Conservation (phyloP, 2,113 vertebrate species). For the Illadopsis cleaveri region DNA sequence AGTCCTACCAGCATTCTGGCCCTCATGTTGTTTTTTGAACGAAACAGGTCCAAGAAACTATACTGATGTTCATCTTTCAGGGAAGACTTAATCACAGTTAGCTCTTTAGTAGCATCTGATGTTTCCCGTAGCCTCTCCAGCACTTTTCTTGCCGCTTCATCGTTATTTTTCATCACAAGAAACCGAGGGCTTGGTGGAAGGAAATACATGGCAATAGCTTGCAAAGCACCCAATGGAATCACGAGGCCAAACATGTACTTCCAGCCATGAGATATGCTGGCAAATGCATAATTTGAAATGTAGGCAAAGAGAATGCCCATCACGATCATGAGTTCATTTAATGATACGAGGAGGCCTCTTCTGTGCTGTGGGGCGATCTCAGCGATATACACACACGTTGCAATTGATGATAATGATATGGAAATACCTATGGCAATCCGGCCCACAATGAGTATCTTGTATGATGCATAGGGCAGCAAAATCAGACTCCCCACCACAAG, state of each 20-base stretch:
- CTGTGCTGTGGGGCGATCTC: conserved; percentile 90
- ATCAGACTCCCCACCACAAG: conserved; percentile 82
- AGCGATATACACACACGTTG: conserved; percentile 91
- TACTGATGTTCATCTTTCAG: conserved; percentile 89
- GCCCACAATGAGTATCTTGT: conserved; percentile 80
- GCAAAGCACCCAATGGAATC: conserved; percentile 84
- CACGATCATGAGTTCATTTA: conserved; percentile 94
- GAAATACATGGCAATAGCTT: conserved; percentile 83
- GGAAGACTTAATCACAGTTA: conserved; percentile 82
- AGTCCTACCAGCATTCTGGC: conserved; percentile 85
- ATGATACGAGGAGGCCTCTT: conserved; percentile 88
- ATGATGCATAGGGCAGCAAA: conserved; percentile 77
- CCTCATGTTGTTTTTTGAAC: conserved; percentile 88
- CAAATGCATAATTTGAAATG: conserved; percentile 87
- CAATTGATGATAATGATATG: conserved; percentile 88
- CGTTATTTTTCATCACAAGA: conserved; percentile 82
- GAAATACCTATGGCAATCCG: conserved; percentile 87
- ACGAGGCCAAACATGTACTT: conserved; percentile 89
- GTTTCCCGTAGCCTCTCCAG: conserved; percentile 79
- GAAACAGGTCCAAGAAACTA: conserved; percentile 86
- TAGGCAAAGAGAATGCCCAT: conserved; percentile 90
- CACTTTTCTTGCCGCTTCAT: conserved; percentile 82
- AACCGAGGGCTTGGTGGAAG: conserved; percentile 94
- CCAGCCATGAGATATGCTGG: conserved; percentile 83
- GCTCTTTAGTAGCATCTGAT: conserved; percentile 79